phyloP scores from a whole-genome alignment of 2,113 vertebrate genomes.

The Myotis yumanensis region DNA sequence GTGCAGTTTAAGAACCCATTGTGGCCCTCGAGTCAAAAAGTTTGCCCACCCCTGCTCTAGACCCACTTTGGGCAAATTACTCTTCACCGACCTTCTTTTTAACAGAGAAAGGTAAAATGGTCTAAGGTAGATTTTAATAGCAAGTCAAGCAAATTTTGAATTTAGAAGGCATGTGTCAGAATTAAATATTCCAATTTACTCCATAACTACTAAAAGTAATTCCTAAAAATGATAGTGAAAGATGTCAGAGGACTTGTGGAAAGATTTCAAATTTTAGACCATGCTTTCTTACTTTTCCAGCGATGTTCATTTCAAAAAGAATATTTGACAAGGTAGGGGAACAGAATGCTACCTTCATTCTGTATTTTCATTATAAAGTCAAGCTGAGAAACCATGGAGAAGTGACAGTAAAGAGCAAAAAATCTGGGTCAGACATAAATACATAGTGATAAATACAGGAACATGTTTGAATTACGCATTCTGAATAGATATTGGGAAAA shows the following conservation, averaged over 20 bases:
- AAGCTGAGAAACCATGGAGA: slow-evolving; percentile 28
- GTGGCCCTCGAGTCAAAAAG: no score
- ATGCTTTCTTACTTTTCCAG: background rate
- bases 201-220: background rate
- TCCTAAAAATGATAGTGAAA: background rate
- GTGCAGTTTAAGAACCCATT: no score
- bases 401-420: background rate
- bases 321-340: slow-evolving; percentile 5
- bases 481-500: slow-evolving; percentile 19
- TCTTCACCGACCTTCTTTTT: background rate
- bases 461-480: slow-evolving; percentile 24
- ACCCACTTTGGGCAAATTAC: background rate
- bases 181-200: slow-evolving; percentile 1
- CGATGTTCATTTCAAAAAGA: slow-evolving; percentile 16
- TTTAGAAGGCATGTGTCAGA: slow-evolving; percentile 26
- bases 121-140: background rate
- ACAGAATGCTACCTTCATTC: slow-evolving; percentile 24
- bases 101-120: background rate
- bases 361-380: background rate
- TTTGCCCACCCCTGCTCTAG: no score
- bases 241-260: background rate
- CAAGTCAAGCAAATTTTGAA: background rate
- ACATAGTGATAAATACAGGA: background rate
- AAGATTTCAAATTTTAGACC: background rate
- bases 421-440: slow-evolving; percentile 21